A percentile compares a stretch with the other conserved stretches of the same genome.
Evolutionary conservation across 2,113 vertebrate genomes (phyloP).

Genomic region (Salvelinus namaycush): DNA sequence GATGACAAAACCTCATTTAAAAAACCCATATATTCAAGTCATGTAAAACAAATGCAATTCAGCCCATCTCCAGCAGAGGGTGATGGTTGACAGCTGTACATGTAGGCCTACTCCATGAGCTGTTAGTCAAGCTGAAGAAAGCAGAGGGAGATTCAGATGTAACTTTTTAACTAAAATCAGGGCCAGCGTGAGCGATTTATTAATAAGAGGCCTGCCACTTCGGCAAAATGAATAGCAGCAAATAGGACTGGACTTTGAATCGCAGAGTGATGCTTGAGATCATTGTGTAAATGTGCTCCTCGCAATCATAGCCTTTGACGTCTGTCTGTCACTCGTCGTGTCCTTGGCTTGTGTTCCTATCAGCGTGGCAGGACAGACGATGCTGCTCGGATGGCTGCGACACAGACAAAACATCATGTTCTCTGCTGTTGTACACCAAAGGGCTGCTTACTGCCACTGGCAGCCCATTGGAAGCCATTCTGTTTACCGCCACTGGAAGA

Average conservation of each 20-base stretch:
- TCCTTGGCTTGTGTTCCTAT: conserved; percentile 30
- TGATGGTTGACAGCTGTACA: conserved; percentile 50
- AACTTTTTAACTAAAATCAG: conserved; percentile 57
- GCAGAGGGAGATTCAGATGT: conserved; percentile 32
- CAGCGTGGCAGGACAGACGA: conserved; percentile 26
- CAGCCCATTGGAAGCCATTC: conserved; percentile 4
- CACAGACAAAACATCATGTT: conserved; percentile 8
- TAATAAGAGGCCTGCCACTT: conserved; percentile 46
- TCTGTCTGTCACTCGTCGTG: conserved; percentile 1
- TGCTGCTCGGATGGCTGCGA: conserved; percentile 17
- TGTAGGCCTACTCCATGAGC: conserved; percentile 2
- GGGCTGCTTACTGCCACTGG: neutral
- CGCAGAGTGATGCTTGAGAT: neutral
- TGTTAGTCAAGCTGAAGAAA: conserved; percentile 25
- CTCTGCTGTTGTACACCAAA: neutral
- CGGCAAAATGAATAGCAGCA: conserved; percentile 40
- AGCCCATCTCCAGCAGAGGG: conserved; percentile 48
- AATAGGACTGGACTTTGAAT: conserved; percentile 26
- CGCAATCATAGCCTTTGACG: conserved; percentile 25
- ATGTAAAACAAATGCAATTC: conserved; percentile 11
- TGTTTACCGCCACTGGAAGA: neutral
- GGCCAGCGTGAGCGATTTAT: conserved; percentile 44
- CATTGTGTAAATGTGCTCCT: conserved; percentile 25
- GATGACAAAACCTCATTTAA: no score
- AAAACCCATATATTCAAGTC: neutral